phyloP scores from a whole-genome alignment of 2,113 vertebrate species.

The Fukomys damarensis region DNA sequence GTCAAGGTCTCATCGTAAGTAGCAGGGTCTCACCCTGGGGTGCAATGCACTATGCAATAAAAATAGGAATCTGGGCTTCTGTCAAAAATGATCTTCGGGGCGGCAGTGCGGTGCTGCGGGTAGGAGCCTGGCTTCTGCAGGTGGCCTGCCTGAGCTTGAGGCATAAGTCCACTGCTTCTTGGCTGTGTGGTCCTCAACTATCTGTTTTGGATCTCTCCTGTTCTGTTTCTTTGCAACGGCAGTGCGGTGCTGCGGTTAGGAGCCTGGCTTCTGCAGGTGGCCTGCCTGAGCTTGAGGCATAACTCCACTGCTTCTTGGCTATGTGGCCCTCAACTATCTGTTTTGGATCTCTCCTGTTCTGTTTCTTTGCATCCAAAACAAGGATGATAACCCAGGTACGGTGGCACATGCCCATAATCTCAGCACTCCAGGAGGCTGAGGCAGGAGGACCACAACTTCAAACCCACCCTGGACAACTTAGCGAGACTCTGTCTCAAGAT shows the following conservation, averaged over 20 bases:
- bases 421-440: background rate
- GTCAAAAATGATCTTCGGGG: background rate
- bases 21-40: background rate
- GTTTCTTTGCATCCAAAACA: background rate
- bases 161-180: background rate
- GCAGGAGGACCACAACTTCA: background rate
- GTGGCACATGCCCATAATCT: background rate
- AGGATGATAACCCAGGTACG: background rate
- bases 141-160: background rate
- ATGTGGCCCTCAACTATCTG: background rate
- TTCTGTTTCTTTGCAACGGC: background rate
- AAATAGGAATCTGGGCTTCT: background rate
- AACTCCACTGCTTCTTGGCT: background rate
- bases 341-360: background rate
- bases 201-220: background rate
- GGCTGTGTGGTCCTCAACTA: background rate
- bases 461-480: background rate
- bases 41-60: background rate
- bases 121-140: background rate
- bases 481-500: background rate
- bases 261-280: background rate
- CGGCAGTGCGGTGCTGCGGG: background rate
- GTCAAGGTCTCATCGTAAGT: background rate
- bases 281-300: too few relatives aligned
- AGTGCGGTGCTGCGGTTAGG: fast-evolving